Evolutionary conservation across 2,113 vertebrate genomes (phyloP).

Genomic region (Varanus komodoensis): DNA sequence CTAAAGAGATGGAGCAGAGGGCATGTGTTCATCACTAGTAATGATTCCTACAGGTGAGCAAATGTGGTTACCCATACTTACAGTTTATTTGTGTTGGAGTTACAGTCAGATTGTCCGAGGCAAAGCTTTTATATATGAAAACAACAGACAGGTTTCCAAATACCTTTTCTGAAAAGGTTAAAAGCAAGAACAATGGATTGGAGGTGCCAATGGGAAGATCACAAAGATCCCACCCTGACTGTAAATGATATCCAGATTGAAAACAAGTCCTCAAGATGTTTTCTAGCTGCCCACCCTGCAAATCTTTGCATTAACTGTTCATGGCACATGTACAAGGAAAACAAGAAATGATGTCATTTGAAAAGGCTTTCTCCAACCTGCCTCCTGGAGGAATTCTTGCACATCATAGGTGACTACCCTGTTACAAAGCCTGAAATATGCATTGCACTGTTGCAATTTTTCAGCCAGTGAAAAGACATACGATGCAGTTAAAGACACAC

Average conservation of each 20-base stretch:
- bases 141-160: neutral
- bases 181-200: neutral
- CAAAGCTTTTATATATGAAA: too few species aligned
- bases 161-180: neutral
- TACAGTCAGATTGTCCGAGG: too few species aligned
- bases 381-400: neutral
- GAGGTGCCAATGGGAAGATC: neutral
- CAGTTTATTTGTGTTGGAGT: neutral
- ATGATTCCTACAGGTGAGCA: neutral
- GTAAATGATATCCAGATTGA: too few species aligned
- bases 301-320: neutral
- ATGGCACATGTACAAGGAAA: neutral
- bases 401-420: neutral
- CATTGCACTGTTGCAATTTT: slow-evolving; percentile 28
- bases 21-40: neutral
- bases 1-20: neutral
- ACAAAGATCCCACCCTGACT: neutral
- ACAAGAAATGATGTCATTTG: neutral
- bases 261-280: neutral
- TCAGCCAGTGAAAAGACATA: slow-evolving; percentile 33
- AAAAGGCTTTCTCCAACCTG: neutral
- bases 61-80: neutral
- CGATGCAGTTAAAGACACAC: slow-evolving; percentile 61
- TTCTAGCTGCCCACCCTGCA: neutral
- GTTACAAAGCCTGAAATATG: neutral